Percentiles rank a stretch among this genome's conserved stretches.
phyloP scores from a whole-genome alignment of 2,113 vertebrate species.

The Galbula dea region DNA sequence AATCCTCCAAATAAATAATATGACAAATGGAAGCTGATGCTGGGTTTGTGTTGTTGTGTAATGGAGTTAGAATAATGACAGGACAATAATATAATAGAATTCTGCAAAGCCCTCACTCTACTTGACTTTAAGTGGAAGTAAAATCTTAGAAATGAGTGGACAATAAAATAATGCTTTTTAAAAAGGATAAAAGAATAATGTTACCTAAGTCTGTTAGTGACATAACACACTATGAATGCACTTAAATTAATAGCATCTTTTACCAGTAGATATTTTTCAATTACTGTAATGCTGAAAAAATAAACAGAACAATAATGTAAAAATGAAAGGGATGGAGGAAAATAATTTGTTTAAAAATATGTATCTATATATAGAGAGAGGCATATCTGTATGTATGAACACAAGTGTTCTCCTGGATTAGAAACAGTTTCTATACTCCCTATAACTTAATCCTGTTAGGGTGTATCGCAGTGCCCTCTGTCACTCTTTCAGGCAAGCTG shows the following conservation, averaged over 20 bases:
- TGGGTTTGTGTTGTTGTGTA: constrained; percentile 47
- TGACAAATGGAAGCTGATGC: constrained; percentile 62
- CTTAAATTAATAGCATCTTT: constrained; percentile 76
- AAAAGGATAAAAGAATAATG: constrained; percentile 71
- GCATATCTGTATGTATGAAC: background rate
- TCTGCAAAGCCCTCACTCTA: constrained; percentile 56
- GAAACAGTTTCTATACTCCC: background rate
- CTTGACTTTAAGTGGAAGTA: constrained; percentile 67
- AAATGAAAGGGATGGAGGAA: constrained; percentile 49
- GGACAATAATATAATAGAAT: constrained; percentile 65
- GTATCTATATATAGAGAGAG: background rate
- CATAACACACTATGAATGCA: constrained; percentile 65
- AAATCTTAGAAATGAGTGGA: constrained; percentile 69
- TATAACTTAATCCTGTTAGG: constrained; percentile 42
- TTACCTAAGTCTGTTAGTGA: constrained; percentile 69
- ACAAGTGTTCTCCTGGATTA: background rate
- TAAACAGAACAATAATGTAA: constrained; percentile 51
- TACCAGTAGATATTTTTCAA: constrained; percentile 72
- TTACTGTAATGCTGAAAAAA: constrained; percentile 70
- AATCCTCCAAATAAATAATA: constrained; percentile 56
- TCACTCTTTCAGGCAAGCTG: background rate
- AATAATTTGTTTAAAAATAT: constrained; percentile 10
- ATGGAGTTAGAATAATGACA: constrained; percentile 68
- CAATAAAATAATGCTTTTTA: constrained; percentile 71
- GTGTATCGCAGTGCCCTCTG: background rate